Conservation (phyloP, 2,888 invertebrate species). For the Charanyca ferruginea region DNA sequence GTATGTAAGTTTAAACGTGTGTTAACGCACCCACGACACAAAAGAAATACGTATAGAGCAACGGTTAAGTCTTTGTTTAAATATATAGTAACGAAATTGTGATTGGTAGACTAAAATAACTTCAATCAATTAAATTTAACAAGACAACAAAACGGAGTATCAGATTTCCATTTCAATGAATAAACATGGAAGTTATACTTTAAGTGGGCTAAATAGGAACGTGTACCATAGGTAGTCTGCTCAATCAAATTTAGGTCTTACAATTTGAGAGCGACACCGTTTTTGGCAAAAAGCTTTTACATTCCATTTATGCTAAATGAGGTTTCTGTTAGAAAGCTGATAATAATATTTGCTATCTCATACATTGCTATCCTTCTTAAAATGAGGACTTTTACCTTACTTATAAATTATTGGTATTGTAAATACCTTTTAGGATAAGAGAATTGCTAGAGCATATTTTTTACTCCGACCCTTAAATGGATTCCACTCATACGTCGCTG, state of each 20-base stretch:
- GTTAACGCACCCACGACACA: too few species aligned
- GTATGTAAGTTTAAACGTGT: too few species aligned
- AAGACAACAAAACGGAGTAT: not conserved
- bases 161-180: not conserved
- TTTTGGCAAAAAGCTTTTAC: slow-evolving; percentile 13
- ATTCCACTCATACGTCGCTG: too few species aligned
- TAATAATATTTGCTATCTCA: not conserved
- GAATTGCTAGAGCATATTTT: not conserved
- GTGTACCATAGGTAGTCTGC: not conserved
- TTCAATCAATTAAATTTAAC: not conserved
- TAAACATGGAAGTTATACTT: not conserved
- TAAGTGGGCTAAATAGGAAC: too few species aligned
- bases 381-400: not conserved
- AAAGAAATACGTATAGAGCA: too few species aligned
- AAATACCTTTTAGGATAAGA: too few species aligned
- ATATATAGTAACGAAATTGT: too few species aligned
- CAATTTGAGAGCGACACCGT: slow-evolving; percentile 1
- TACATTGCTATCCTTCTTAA: not conserved
- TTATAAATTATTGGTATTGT: too few species aligned
- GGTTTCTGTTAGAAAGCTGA: not conserved
- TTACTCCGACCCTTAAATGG: too few species aligned
- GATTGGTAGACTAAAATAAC: not conserved
- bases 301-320: not conserved
- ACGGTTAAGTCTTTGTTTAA: too few species aligned
- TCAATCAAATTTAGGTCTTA: not conserved